A percentile compares a stretch with the other conserved stretches of the same genome.
These are phyloP conservation scores for Solenodon paradoxus DNA, from an alignment of 2,113 vertebrate genomes.

Conservation along the genomic window DNA sequence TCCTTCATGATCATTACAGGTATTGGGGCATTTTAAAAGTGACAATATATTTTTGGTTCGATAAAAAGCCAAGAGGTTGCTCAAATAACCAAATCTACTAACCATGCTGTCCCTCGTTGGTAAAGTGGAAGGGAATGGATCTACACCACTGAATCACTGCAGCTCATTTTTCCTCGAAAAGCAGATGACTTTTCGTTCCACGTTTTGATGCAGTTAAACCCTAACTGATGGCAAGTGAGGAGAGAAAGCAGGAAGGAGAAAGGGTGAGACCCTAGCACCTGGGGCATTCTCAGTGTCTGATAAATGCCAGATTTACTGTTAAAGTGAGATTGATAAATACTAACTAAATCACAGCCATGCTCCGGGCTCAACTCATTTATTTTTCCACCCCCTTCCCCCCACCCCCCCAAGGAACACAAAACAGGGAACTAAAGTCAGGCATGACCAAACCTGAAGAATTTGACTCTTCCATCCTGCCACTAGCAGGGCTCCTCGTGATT, in stretches of 20 bases:
- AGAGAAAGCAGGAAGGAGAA: slow-evolving; percentile 3
- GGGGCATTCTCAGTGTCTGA: background rate
- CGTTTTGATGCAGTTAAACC: background rate
- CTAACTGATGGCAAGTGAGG: background rate
- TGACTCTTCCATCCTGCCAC: slow-evolving; percentile 55
- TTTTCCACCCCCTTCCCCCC: background rate
- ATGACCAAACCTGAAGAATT: slow-evolving; percentile 64
- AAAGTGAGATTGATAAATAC: slow-evolving; percentile 53
- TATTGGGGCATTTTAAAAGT: background rate
- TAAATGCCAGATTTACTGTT: slow-evolving; percentile 45
- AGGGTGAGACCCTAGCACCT: background rate
- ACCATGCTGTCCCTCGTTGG: background rate
- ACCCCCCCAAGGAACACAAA: background rate
- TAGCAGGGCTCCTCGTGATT: slow-evolving; percentile 49
- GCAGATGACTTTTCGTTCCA: background rate
- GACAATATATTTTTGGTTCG: background rate
- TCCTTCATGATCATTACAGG: background rate
- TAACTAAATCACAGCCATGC: slow-evolving; percentile 52
- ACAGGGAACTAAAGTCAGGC: slow-evolving; percentile 65
- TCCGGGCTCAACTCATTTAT: slow-evolving; percentile 28
- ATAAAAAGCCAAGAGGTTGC: background rate
- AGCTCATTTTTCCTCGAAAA: background rate
- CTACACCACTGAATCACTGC: background rate
- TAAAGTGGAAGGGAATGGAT: background rate
- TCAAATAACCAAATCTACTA: background rate